phyloP scores from a whole-genome alignment of 2,797 vertebrate species.

The Anniella stebbinsi region DNA sequence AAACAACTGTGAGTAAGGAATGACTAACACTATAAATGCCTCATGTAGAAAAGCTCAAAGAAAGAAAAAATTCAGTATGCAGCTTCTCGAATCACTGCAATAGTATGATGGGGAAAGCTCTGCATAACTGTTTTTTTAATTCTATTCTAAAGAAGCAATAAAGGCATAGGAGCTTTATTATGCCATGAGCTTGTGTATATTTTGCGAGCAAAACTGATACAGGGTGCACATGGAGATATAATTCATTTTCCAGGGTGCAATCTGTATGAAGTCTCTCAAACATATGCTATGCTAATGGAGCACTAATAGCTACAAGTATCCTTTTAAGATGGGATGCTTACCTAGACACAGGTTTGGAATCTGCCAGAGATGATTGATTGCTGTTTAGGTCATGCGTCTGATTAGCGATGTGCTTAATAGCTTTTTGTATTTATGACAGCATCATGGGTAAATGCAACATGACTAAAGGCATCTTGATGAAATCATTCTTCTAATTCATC shows the following conservation, averaged over 20 bases:
- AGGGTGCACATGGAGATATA: not conserved
- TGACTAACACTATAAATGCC: not conserved
- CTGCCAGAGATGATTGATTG: slow-evolving; percentile 24
- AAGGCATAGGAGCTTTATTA: not conserved
- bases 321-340: slow-evolving; percentile 9
- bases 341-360: slow-evolving; percentile 1
- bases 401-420: slow-evolving; percentile 37
- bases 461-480: slow-evolving; percentile 36
- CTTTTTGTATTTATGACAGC: slow-evolving; percentile 46
- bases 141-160: not conserved
- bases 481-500: slow-evolving; percentile 47
- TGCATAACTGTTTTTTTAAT: not conserved
- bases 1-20: too few relatives aligned
- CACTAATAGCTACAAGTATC: not conserved
- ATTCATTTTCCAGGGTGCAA: not conserved
- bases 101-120: not conserved
- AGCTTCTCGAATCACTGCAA: not conserved
- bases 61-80: not conserved
- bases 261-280: not conserved
- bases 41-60: not conserved
- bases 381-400: slow-evolving; percentile 40
- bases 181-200: not conserved
- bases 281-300: not conserved
- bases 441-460: slow-evolving; percentile 33
- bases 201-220: not conserved